Percentiles rank a stretch among this genome's conserved stretches.
Conservation (phyloP, 92 coral and sea anemone genomes). For the Palythoa grandis region DNA sequence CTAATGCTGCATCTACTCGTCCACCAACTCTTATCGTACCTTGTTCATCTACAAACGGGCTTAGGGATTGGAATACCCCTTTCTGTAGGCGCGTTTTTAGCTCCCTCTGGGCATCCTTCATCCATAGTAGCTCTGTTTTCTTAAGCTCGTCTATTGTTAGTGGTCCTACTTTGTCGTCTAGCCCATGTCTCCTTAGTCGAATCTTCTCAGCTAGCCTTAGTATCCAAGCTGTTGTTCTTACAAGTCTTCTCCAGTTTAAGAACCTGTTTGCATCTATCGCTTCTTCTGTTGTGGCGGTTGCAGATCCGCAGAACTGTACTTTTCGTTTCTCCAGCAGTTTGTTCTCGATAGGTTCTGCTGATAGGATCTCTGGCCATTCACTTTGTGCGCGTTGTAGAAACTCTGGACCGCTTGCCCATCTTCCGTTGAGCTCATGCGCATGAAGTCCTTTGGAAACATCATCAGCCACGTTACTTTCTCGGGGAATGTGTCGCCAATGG, state of each 20-base stretch:
- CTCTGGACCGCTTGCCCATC: conserved; percentile 63
- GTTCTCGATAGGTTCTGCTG: not conserved
- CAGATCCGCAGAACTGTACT: not conserved
- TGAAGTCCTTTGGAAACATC: conserved; percentile 59
- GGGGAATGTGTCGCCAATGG: conserved; percentile 63
- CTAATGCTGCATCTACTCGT: conserved; percentile 50
- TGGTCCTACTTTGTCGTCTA: conserved; percentile 26
- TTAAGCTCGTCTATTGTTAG: conserved; percentile 50
- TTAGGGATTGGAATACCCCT: conserved; percentile 62
- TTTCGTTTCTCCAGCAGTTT: not conserved
- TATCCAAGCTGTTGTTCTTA: conserved; percentile 37
- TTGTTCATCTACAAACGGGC: conserved; percentile 56
- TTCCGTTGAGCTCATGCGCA: conserved; percentile 36
- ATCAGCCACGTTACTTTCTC: conserved; percentile 69
- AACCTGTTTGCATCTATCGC: conserved; percentile 6
- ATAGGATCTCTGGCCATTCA: conserved; percentile 52
- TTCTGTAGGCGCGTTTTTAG: conserved; percentile 39
- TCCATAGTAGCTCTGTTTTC: conserved; percentile 52
- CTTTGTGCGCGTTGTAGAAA: conserved; percentile 48
- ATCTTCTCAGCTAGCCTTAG: conserved; percentile 32
- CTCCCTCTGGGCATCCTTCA: conserved; percentile 48
- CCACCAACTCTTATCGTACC: conserved; percentile 64
- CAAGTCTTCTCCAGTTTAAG: conserved; percentile 55
- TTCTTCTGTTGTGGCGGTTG: not conserved
- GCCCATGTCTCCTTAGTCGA: not conserved